These are phyloP conservation scores for Malurus alboscapulatus DNA, from an alignment of 2,113 vertebrate genomes.

Conservation along the genomic window DNA sequence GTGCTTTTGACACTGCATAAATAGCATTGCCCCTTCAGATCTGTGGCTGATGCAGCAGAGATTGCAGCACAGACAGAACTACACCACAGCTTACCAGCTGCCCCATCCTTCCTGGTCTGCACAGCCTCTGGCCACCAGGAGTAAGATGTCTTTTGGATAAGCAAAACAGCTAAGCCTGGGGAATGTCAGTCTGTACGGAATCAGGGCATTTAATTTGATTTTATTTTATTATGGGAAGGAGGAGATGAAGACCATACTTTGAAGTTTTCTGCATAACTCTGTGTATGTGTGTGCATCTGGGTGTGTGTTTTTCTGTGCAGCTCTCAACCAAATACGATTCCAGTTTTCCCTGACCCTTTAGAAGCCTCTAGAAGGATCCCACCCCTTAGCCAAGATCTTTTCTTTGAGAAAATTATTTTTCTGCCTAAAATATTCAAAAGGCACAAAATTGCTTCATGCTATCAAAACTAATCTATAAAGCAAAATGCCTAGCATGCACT, in stretches of 20 bases:
- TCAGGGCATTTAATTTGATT: not conserved
- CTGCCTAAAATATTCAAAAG: not conserved
- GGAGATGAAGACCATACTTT: not conserved
- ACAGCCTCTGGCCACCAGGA: not conserved
- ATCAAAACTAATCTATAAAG: slow-evolving; percentile 4
- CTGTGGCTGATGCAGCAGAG: not conserved
- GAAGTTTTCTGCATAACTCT: not conserved
- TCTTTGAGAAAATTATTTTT: slow-evolving; percentile 4
- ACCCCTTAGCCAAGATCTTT: not conserved
- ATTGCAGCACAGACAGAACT: not conserved
- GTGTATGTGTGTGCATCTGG: fast-evolving
- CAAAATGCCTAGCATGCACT: slow-evolving; percentile 19
- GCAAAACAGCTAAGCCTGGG: not conserved
- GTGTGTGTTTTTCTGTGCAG: not conserved
- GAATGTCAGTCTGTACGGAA: not conserved
- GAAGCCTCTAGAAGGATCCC: not conserved
- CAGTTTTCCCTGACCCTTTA: not conserved
- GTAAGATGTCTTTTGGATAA: not conserved
- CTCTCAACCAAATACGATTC: not conserved
- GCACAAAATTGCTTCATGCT: not conserved
- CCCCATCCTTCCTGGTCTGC: not conserved
- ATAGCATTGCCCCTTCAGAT: not conserved
- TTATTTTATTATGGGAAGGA: not conserved
- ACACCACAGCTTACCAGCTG: fast-evolving
- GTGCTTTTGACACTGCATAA: not conserved